Base-by-base conservation (phyloP, 2,888 invertebrate genomes). In the Mimumesa dahlbomi region DNA sequence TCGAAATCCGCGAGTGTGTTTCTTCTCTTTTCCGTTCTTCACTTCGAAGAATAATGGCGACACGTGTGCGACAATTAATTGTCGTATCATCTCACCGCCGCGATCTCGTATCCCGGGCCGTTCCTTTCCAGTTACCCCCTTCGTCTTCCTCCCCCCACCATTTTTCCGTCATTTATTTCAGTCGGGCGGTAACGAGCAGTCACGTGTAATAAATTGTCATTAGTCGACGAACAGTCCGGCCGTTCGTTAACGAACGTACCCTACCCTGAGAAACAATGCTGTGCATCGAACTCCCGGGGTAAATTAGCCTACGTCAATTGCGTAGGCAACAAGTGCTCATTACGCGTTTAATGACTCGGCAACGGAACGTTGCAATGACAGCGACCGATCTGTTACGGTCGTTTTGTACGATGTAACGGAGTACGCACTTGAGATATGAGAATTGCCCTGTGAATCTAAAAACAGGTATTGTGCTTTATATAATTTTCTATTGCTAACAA, bases 311-410 rank as follows among this genome's bases (percentile, higher is more conserved):
- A 40, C 45, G 62, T 62, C 61, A 50, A 64, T 77, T 66, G 66
- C 63, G 58, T 69, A 72, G 66, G 77, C 77, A 77, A 77, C 77
- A 77, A 77, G 78, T 77, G 77, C 63, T 72, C 54, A 66, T 77
- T 75, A 72, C 52, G 68, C 45, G 63, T 68, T 71, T 64, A 64
- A 64, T 56, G 34, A 53, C 38, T 42, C 2, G 13, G 19, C 22
- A 48, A 62, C 18, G 38, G 29, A 31, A 29, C 29, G 57, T 50
- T 57, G 36, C 29, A 18, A 11, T 31, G 34, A 14, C 18, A 40
- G 14, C 40, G 9, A 7, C 16, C 6, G 16, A 16, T n/a, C n/a
- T n/a, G n/a, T n/a, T 5, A 16, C 14, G 9, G 16, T 40, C 18
- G 18, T 40, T n/a, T n/a, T n/a, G 5, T 40, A 11, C 16, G 18